Conservation (phyloP, 2,888 invertebrate genomes). For the Abscondita cerata region DNA sequence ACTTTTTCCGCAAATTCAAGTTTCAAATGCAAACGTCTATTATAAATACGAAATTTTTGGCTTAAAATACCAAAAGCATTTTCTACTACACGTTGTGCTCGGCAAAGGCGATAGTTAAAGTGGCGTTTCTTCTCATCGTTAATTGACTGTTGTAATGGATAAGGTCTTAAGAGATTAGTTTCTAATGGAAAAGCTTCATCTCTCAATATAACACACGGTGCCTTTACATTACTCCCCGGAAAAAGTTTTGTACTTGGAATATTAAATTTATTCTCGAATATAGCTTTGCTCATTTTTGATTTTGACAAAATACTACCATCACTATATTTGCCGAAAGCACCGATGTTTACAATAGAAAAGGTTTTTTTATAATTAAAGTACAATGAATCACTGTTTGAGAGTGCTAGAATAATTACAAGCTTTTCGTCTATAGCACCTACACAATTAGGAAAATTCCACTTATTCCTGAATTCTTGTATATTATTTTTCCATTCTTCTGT, state of each 20-base stretch:
- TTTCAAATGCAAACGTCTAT: too few relatives aligned
- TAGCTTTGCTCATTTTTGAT: not conserved
- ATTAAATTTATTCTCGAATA: not conserved
- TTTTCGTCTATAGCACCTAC: not conserved
- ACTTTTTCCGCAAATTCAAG: too few relatives aligned
- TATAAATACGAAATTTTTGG: too few relatives aligned
- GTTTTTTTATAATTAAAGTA: constrained; percentile 5
- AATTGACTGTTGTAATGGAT: too few relatives aligned
- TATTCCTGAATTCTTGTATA: not conserved
- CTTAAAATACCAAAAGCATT: too few relatives aligned
- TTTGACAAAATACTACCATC: not conserved
- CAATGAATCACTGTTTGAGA: not conserved
- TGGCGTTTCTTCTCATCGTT: too few relatives aligned
- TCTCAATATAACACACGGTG: not conserved
- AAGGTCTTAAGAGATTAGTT: too few relatives aligned
- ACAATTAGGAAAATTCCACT: too few relatives aligned
- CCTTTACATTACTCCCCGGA: not conserved
- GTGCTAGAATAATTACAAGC: not conserved
- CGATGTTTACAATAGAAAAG: not conserved
- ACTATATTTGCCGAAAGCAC: not conserved
- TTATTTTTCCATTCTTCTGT: not conserved
- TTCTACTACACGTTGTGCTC: too few relatives aligned
- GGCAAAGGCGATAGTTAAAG: too few relatives aligned
- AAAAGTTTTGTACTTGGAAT: not conserved
- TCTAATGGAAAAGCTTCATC: not conserved